A percentile compares a stretch with the other conserved stretches of the same genome.
These are phyloP conservation scores for Teleopsis dalmanni DNA, from an alignment of 1,140 invertebrate genomes.

Conservation along the genomic window DNA sequence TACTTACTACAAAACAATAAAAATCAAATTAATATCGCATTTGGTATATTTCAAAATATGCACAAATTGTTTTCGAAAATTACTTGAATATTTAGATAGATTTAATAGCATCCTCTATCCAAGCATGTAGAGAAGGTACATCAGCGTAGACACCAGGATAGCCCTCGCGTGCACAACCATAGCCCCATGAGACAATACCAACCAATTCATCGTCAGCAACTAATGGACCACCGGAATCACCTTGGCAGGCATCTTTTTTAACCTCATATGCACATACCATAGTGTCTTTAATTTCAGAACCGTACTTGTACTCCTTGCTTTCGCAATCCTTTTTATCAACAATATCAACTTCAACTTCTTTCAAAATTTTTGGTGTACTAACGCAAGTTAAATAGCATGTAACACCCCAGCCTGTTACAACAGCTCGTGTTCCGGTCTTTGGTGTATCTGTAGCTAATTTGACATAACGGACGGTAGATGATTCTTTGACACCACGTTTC, in stretches of 20 bases:
- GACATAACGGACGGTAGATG: slow-evolving; percentile 36
- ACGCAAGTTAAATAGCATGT: slow-evolving; percentile 17
- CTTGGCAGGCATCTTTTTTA: slow-evolving; percentile 31
- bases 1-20: neutral
- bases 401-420: slow-evolving; percentile 47
- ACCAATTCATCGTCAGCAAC: slow-evolving; percentile 37
- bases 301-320: slow-evolving; percentile 24
- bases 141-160: slow-evolving; percentile 57
- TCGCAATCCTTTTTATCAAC: slow-evolving; percentile 14
- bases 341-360: slow-evolving; percentile 26
- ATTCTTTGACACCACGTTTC: slow-evolving; percentile 25
- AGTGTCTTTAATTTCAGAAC: slow-evolving; percentile 15
- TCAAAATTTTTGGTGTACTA: slow-evolving; percentile 18
- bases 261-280: slow-evolving; percentile 28
- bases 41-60: neutral
- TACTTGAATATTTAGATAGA: neutral
- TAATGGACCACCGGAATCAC: slow-evolving; percentile 34
- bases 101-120: slow-evolving; percentile 24
- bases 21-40: neutral
- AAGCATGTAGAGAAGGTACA: slow-evolving; percentile 35
- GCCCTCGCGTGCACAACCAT: slow-evolving; percentile 46
- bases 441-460: slow-evolving; percentile 27
- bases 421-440: slow-evolving; percentile 21
- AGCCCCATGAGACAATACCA: slow-evolving; percentile 56
- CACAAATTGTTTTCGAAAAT: neutral